Conservation (phyloP, 2,113 vertebrate genomes). For the Sigmodon hispidus region DNA sequence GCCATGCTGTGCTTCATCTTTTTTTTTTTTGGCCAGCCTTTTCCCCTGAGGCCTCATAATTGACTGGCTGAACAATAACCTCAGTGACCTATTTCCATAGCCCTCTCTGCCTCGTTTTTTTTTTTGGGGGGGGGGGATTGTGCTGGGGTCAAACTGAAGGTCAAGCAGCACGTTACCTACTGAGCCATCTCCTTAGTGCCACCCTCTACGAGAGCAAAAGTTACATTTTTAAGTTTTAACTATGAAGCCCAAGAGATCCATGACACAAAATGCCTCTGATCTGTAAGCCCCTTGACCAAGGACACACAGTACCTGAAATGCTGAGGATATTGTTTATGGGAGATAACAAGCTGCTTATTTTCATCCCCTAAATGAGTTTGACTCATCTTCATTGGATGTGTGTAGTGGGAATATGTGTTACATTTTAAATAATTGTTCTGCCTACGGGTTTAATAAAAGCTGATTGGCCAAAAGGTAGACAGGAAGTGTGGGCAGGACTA, state of each 20-base stretch:
- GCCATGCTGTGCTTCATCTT: not conserved
- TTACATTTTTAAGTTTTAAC: not conserved
- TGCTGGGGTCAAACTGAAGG: no score
- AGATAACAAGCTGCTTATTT: not conserved
- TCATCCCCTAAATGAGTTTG: not conserved
- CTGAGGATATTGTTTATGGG: not conserved
- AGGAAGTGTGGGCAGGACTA: no score
- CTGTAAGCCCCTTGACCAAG: not conserved
- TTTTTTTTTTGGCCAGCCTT: not conserved
- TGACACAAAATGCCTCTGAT: not conserved
- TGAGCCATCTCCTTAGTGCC: not conserved
- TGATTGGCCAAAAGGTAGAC: no score
- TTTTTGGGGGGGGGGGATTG: no score
- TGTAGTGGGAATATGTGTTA: no score
- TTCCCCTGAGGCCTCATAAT: not conserved
- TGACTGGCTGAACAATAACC: no score
- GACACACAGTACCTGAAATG: not conserved
- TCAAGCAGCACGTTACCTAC: no score
- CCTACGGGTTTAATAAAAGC: no score
- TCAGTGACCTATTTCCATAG: not conserved
- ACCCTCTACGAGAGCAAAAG: not conserved
- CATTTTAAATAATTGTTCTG: no score
- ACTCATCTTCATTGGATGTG: not conserved
- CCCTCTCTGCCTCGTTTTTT: accelerated
- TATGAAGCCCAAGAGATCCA: not conserved